phyloP scores from a whole-genome alignment of 1,140 invertebrate species.

The Ridgeia piscesae region DNA sequence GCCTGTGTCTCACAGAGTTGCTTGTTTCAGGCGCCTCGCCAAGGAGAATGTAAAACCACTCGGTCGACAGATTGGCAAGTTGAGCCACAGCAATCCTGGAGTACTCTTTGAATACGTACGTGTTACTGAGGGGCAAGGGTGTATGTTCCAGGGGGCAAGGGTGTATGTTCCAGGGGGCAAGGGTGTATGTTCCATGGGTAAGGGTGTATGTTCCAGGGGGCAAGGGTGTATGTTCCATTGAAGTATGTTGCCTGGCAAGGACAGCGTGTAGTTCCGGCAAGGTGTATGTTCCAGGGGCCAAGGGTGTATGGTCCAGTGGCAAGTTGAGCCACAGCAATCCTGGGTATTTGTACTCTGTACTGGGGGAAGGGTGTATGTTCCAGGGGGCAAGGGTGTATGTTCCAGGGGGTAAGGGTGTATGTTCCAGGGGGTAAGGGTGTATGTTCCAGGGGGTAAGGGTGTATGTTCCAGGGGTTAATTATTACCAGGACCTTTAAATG shows the following conservation, averaged over 20 bases:
- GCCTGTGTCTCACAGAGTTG: not conserved
- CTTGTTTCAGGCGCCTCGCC: constrained; percentile 71
- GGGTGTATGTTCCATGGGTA: no score
- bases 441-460: no score
- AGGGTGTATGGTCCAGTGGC: constrained; percentile 90
- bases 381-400: no score
- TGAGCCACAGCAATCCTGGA: constrained; percentile 92
- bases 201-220: no score
- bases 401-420: no score
- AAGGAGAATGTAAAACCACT: constrained; percentile 98
- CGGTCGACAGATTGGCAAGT: constrained; percentile 91
- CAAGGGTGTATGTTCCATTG: no score
- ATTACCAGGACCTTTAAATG: no score
- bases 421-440: no score
- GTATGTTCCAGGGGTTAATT: no score
- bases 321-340: constrained; percentile 96
- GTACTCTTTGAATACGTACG: constrained; percentile 94
- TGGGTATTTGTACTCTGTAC: constrained; percentile 81
- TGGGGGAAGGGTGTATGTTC: not conserved
- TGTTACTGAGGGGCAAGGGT: constrained; percentile 16
- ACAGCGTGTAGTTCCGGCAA: no score
- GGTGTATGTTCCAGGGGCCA: constrained; percentile 64
- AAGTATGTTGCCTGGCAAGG: no score
- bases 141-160: not conserved
- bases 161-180: no score